Percentiles rank a stretch among this genome's conserved stretches.
Conservation (phyloP, 2,113 vertebrate genomes). For the Tragelaphus buxtoni region DNA sequence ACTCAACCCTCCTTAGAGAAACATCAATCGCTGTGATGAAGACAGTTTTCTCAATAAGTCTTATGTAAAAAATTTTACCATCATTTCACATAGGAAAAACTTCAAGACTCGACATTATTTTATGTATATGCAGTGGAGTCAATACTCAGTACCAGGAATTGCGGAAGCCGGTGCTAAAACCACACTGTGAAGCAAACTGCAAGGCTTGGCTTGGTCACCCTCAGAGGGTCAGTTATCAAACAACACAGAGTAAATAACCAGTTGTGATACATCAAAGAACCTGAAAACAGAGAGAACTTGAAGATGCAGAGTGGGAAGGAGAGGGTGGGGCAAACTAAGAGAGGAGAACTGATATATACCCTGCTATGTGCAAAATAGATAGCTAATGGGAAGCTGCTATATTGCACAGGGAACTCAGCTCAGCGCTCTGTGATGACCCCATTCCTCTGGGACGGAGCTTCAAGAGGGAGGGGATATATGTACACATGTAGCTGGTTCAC, state of each 20-base stretch:
- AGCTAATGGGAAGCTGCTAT: neutral
- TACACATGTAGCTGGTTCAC: neutral
- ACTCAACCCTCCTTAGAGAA: neutral
- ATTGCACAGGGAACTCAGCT: neutral
- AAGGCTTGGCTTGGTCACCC: neutral
- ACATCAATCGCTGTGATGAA: neutral
- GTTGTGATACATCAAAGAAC: neutral
- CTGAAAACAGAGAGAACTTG: neutral
- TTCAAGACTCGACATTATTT: neutral
- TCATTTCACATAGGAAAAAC: neutral
- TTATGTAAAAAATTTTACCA: neutral
- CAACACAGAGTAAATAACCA: neutral
- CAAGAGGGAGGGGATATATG: neutral
- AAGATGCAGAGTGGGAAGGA: neutral
- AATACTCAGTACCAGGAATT: neutral
- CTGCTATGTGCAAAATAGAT: neutral
- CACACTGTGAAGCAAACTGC: neutral
- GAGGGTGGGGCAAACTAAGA: neutral
- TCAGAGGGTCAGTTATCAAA: neutral
- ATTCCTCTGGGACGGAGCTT: neutral
- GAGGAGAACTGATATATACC: neutral
- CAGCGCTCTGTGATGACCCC: neutral
- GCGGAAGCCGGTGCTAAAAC: neutral
- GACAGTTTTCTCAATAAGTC: slow-evolving; percentile 19
- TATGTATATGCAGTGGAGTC: neutral